A percentile compares a stretch with the other conserved stretches of the same genome.
Evolutionary conservation across 2,888 invertebrate genomes (phyloP).

Genomic region (Onchidella celtica): DNA sequence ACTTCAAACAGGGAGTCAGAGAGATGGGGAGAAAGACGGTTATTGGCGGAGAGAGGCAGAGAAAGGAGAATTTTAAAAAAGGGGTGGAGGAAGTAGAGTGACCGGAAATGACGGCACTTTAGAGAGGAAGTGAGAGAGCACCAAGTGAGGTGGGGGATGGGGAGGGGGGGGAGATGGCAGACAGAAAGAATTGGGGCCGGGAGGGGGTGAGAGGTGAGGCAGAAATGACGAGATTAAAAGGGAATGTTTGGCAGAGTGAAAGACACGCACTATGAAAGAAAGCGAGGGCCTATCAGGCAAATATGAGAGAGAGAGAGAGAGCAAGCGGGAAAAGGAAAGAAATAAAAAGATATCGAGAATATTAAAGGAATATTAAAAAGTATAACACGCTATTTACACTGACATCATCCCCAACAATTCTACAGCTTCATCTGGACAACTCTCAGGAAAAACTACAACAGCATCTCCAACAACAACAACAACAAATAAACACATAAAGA

Average conservation of each 20-base stretch:
- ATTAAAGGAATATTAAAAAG: too few relatives aligned
- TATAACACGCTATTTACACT: too few relatives aligned
- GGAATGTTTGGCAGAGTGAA: not conserved
- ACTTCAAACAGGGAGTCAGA: too few relatives aligned
- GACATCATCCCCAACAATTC: too few relatives aligned
- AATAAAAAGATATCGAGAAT: not conserved
- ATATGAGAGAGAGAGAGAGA: not conserved
- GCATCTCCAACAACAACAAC: too few relatives aligned
- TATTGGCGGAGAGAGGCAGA: not conserved
- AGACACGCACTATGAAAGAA: not conserved
- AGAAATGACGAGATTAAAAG: not conserved
- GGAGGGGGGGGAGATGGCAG: not conserved
- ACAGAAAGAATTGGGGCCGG: not conserved
- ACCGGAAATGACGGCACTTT: not conserved
- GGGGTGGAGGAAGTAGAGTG: not conserved
- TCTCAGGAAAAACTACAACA: too few relatives aligned
- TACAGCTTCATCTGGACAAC: too few relatives aligned
- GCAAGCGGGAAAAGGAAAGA: not conserved
- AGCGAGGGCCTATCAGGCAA: not conserved
- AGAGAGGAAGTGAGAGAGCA: not conserved
- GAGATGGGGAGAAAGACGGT: conserved; percentile 10
- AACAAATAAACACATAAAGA: too few relatives aligned
- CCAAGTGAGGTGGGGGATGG: too few relatives aligned
- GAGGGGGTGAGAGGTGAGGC: not conserved
- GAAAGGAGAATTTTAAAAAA: not conserved